Conservation (phyloP, 1,140 invertebrate species). For the Venustaconcha ellipsiformis region DNA sequence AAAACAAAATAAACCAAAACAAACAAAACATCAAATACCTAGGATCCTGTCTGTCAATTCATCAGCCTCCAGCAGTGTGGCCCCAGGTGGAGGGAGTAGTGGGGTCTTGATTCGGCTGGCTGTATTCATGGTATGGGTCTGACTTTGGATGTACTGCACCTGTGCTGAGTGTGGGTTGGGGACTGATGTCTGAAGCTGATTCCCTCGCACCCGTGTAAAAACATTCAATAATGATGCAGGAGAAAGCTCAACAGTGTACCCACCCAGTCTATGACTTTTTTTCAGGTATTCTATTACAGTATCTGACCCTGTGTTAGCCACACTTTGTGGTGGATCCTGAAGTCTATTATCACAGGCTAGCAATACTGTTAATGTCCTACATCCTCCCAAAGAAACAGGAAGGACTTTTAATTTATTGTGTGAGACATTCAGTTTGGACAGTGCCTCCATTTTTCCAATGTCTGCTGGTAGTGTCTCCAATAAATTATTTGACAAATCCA, state of each 20-base stretch:
- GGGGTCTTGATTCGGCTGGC: constrained; percentile 67
- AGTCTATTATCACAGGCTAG: constrained; percentile 61
- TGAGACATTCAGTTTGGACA: constrained; percentile 64
- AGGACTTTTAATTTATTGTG: constrained; percentile 63
- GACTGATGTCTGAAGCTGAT: constrained; percentile 58
- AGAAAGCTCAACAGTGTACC: constrained; percentile 22
- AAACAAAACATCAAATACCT: constrained; percentile 48
- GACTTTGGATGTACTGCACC: constrained; percentile 67
- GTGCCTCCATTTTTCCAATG: constrained; percentile 60
- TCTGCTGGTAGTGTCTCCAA: constrained; percentile 60
- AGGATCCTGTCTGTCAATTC: constrained; percentile 64
- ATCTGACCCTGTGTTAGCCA: constrained; percentile 65
- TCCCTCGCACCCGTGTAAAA: constrained; percentile 62
- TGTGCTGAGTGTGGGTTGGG: constrained; percentile 66
- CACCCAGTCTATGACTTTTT: constrained; percentile 47
- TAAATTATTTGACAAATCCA: constrained; percentile 67
- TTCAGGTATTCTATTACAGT: constrained; percentile 58
- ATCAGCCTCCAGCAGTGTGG: constrained; percentile 54
- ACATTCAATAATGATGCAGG: constrained; percentile 44
- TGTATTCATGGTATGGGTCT: constrained; percentile 67
- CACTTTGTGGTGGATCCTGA: constrained; percentile 57
- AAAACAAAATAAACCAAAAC: neutral
- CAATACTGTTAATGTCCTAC: constrained; percentile 52
- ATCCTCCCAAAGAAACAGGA: constrained; percentile 60
- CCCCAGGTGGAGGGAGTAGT: constrained; percentile 61